These are phyloP conservation scores for Trachurus trachurus DNA, from an alignment of 2,797 vertebrate genomes.

Conservation along the genomic window DNA sequence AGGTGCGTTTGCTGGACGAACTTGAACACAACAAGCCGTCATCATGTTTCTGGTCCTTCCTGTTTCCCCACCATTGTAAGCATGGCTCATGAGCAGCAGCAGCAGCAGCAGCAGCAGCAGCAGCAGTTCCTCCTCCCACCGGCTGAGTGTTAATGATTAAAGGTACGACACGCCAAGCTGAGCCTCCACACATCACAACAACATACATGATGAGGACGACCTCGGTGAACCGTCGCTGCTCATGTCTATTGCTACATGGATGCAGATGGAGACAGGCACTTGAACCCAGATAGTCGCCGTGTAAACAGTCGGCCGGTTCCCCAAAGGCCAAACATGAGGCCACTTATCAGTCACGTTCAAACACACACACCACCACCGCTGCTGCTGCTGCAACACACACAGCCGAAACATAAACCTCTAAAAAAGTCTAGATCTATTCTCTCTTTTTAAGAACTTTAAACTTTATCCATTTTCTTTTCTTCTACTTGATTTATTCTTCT, in stretches of 20 bases:
- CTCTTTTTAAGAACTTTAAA: no score
- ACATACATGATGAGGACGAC: not conserved
- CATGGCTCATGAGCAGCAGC: not conserved
- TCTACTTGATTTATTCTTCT: no score
- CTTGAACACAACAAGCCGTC: constrained; percentile 1
- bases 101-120: no score
- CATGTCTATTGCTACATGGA: not conserved
- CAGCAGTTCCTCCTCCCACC: not conserved
- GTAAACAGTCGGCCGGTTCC: not conserved
- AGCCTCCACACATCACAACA: constrained; percentile 9
- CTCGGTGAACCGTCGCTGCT: not conserved
- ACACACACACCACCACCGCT: no score
- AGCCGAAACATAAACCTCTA: no score
- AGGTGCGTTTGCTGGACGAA: constrained; percentile 2
- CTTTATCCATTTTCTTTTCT: no score
- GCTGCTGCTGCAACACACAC: no score
- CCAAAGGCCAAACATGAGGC: not conserved
- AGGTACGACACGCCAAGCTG: not conserved
- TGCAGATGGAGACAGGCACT: not conserved
- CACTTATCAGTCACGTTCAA: no score
- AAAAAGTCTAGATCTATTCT: no score
- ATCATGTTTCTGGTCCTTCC: constrained; percentile 9
- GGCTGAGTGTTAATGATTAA: constrained; percentile 2
- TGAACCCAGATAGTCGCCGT: no score
- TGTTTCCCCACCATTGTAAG: not conserved